These are phyloP conservation scores for Melinaea marsaeus DNA, from an alignment of 2,888 invertebrate genomes.

Conservation along the genomic window DNA sequence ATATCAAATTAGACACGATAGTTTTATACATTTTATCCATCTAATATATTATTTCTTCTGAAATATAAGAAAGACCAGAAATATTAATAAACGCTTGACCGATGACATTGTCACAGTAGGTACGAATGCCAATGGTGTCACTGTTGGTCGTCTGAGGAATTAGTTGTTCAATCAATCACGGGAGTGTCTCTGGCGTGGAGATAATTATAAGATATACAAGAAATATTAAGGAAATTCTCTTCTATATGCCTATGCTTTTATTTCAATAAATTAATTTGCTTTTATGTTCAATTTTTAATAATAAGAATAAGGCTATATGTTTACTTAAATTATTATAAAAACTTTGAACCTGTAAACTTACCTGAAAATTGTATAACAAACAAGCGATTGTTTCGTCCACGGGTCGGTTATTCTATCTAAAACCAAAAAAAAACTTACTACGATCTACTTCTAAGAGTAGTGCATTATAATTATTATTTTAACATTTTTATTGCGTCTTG, in stretches of 20 bases:
- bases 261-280: neutral
- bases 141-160: slow-evolving; percentile 61
- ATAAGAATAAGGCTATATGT: too few relatives aligned
- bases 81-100: slow-evolving; percentile 15
- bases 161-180: slow-evolving; percentile 74
- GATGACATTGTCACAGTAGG: slow-evolving; percentile 29
- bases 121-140: slow-evolving; percentile 53
- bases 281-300: neutral
- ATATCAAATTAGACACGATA: neutral
- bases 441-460: slow-evolving; percentile 5
- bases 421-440: slow-evolving; percentile 16
- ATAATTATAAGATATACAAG: slow-evolving; percentile 62
- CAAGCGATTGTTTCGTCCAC: slow-evolving; percentile 10
- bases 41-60: too few relatives aligned
- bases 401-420: slow-evolving; percentile 1
- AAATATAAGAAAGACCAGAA: neutral
- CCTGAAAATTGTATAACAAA: slow-evolving; percentile 2
- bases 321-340: neutral
- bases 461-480: neutral
- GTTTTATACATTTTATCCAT: slow-evolving; percentile 9
- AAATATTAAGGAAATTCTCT: slow-evolving; percentile 22
- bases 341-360: neutral
- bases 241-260: neutral
- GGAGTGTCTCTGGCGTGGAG: slow-evolving; percentile 66
- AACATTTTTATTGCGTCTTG: neutral